Evolutionary conservation across 1,140 invertebrate species (phyloP), one percentile per base, ranked within the genome.

Genomic region (Lepeophtheirus salmonis): DNA sequence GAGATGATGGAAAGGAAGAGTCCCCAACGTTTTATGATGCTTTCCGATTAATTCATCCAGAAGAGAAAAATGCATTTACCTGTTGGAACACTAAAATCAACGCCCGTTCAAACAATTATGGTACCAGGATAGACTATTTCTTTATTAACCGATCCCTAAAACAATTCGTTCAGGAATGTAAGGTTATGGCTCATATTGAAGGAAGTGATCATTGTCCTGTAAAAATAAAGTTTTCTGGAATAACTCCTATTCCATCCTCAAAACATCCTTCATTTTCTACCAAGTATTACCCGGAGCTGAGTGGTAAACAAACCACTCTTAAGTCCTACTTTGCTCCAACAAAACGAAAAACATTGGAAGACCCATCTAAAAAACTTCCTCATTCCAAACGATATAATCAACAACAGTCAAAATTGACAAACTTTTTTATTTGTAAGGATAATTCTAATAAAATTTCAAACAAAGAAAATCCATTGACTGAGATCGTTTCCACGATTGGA

Each of bases 141-240:
- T 61, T 79, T 3, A 65, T 69, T 17, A 70, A 76, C 65, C 60
- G 62, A 25, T 60, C 68, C 16, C 64, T 77, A 2, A 50, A 68
- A 1, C 55, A 51, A 22, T 66, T 67, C 56, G 62, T 78, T 6
- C 58, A 52, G 6, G 67, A 70, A 23, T 73, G 72, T 62, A 58
- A 66, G 14, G 70, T 78, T 25, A 64, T 73, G 60, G 53, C 68
- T 17, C 72, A 78, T n/a, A 65, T 78, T 20, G 64, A 72, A 59
- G 78, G 78, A 1, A 78, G 76, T 41, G 78, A 79, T 66, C 78
- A 79, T 63, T 79, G 78, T 66, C 78, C 78, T 1, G 73, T 79
- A 10, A 65, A 66, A 24, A 68, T 69, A 12, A 64, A 65, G 6
- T 69, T 78, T 13, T 64, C 68, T 16, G 64, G 67, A 49, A 50